Evolutionary conservation across 2,113 vertebrate genomes (phyloP), one percentile per base, ranked within the genome.

Genomic region (Ahaetulla prasina): DNA sequence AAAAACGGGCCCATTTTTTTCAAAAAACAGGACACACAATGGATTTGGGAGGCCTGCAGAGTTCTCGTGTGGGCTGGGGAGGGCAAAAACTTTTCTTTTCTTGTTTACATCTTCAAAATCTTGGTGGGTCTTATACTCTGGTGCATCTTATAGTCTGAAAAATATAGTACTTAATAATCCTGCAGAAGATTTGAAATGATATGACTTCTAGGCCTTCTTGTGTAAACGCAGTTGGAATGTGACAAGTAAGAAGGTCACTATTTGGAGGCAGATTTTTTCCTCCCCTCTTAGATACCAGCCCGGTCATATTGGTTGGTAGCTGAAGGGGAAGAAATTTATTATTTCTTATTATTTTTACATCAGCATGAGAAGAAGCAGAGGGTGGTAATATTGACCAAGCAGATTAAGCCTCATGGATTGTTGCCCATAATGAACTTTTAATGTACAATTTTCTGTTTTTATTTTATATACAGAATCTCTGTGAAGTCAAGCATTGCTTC

Each of bases 281-380:
- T 96, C 93, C 85, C 94, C 94, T 93, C 94, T 96, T 95, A 93
- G 92, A 95, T 96, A 92, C 95, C 96, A 96, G 94, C 92, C 3
- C 30, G 27, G 90, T 91, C 30, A 90, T 95, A 91, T 93, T 96
- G 94, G 94, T 96, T 96, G 96, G 95, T 93, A 93, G 87, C 88
- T 92, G 96, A 93, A 96, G 93, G 92, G 92, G 90, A 96, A 89
- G 91, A 97, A 96, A 96, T 95, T 89, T 91, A 96, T 95, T 91
- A 91, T 94, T 96, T 27, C 94, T 95, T 93, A 16, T 91, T 93
- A 80, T 3, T 1, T 8, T 22, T 89, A 94, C 94, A 95, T 87
- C 0, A 0, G 68, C 35, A 53, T 80, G 35, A 86, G 80, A 30
- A n/a, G 43, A 43, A 23, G 27, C 22, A 27, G 30, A 22, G 53